Evolutionary conservation across 2,888 invertebrate genomes (phyloP), one percentile per base, ranked within the genome.

Genomic region (Eubasilissa splendida): DNA sequence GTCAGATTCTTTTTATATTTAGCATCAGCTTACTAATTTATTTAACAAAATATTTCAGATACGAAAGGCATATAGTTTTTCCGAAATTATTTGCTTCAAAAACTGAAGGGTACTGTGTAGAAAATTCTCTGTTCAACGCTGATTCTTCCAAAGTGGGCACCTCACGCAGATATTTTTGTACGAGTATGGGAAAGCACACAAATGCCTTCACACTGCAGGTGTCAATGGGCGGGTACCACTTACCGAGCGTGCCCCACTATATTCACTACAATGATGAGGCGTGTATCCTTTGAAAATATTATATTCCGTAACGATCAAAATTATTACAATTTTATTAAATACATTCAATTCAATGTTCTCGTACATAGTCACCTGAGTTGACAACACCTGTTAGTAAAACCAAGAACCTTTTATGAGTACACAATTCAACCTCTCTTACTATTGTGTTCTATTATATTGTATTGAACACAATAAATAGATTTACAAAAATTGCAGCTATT

Each of bases 1-100:
- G 68, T 9, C 33, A 42, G 8, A 11, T 66, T 66, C 22, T 5
- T 54, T 10, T 60, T 59, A 10, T 14, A 22, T 54, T 42, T 42
- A 42, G 14, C 70, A 76, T 60, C 22, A 8, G 50, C 11, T 22
- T 8, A 73, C 54, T 73, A 52, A 42, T 33, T 33, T 53, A 75
- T 42, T 54, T 11, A 66, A 65, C 53, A 74, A 74, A 56, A 65
- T 66, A 59, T 81, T 91, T 87, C 86, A 96, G 97, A 86, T 97
- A 97, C 87, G 98, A 99, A 88, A 92, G 97, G 52, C 99, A 99
- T 88, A 95, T 98, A 68, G 95, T 99, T 3, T 95, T 99, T 85
- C 99, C 99, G 0, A 98, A 99, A 88, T 92, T 99, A 82, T 91
- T 99, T 80, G 94, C 96, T 66, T 93, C 94, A 85, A 95, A 96